A percentile compares a stretch with the other conserved stretches of the same genome.
phyloP scores from a whole-genome alignment of 92 coral and sea anemone genomes.

The Porites lobata region DNA sequence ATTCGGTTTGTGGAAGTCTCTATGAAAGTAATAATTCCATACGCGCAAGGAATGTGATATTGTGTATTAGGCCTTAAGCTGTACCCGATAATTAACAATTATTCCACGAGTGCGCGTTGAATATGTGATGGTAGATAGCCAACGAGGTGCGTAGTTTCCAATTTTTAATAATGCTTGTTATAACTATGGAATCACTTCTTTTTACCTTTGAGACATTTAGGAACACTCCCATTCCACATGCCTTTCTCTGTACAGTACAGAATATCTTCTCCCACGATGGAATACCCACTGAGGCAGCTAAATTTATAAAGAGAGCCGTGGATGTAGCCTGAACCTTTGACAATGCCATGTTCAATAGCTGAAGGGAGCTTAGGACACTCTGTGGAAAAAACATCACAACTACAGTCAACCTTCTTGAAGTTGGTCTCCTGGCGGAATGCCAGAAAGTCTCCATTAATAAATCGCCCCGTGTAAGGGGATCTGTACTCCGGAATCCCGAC shows the following conservation, averaged over 20 bases:
- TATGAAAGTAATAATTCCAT: no score
- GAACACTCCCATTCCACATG: conserved; percentile 30
- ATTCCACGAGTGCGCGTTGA: no score
- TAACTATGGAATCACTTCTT: not conserved
- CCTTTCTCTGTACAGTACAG: conserved; percentile 36
- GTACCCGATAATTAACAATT: no score
- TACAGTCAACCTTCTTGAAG: not conserved
- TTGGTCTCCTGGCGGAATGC: not conserved
- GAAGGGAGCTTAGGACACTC: conserved; percentile 29
- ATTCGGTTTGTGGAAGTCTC: no score
- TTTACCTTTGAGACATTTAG: conserved; percentile 40
- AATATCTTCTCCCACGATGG: conserved; percentile 14
- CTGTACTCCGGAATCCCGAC: no score
- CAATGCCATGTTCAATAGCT: not conserved
- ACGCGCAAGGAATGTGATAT: no score
- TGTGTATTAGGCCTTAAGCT: no score
- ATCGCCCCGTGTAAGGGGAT: no score
- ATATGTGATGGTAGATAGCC: no score
- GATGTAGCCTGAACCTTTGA: conserved; percentile 25
- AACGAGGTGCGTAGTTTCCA: no score
- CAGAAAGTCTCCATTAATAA: not conserved
- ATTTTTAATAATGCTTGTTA: no score
- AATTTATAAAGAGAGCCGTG: conserved; percentile 19
- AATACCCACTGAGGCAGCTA: conserved; percentile 26
- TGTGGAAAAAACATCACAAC: not conserved